These are phyloP conservation scores for Caerostris darwini DNA, from an alignment of 1,140 invertebrate genomes.

Conservation along the genomic window DNA sequence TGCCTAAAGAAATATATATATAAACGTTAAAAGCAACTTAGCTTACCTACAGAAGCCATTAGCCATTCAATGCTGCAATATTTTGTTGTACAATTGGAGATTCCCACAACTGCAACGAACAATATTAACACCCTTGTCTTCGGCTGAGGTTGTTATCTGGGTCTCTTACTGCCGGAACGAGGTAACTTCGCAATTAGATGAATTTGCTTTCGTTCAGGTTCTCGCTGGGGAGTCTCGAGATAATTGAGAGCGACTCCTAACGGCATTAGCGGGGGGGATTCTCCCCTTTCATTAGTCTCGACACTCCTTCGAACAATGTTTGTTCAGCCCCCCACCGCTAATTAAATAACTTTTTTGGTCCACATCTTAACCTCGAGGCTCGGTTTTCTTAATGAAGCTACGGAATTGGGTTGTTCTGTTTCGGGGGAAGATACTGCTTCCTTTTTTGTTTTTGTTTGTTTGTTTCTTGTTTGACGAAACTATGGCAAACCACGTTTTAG, in stretches of 20 bases:
- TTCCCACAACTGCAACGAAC: no score
- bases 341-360: slow-evolving; percentile 30
- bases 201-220: slow-evolving; percentile 13
- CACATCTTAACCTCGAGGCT: slow-evolving; percentile 31
- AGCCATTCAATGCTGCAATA: no score
- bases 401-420: background rate
- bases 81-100: no score
- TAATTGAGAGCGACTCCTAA: slow-evolving; percentile 56
- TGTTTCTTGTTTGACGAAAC: no score
- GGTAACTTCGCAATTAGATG: slow-evolving; percentile 32
- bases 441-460: no score
- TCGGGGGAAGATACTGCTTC: no score
- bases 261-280: slow-evolving; percentile 45
- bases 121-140: no score
- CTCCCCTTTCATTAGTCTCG: slow-evolving; percentile 34
- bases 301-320: slow-evolving; percentile 49
- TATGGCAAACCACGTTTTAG: no score
- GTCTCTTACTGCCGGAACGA: background rate
- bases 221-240: background rate
- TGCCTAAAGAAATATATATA: no score
- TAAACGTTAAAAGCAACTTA: no score
- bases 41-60: no score
- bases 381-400: slow-evolving; percentile 35
- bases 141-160: no score
- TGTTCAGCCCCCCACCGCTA: slow-evolving; percentile 31